Base-by-base conservation (phyloP, 2,113 vertebrate species). In the Neogobius melanostomus region DNA sequence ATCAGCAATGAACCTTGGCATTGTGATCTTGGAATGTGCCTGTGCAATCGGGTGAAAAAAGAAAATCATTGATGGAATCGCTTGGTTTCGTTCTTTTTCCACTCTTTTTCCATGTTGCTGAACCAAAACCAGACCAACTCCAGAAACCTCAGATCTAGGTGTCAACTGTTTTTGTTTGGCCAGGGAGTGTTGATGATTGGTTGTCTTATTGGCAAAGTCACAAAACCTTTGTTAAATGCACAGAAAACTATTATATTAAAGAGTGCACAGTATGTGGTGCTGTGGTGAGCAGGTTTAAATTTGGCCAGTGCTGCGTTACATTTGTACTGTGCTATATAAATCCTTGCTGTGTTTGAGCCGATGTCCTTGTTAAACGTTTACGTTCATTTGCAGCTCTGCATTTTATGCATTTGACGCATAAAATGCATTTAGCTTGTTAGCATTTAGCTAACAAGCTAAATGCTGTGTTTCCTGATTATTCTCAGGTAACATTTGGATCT, bases 401-500 rank as follows among this genome's bases (percentile, higher is more conserved):
- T 84, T 79, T 64, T 75, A 82, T 44, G 77, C 64, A 17, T 60
- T 64, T 61, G 47, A 72, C n/a, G n/a, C n/a, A n/a, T n/a, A n/a
- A n/a, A n/a, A n/a, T n/a, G n/a, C n/a, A n/a, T n/a, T n/a, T n/a
- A n/a, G n/a, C n/a, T 62, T 57, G 4, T 68, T 15, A 60, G 48
- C 21, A 75, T 77, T 77, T 5, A 1, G 56, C 21, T 10, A 52
- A 54, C 53, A 54, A 81, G 68, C 57, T 66, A 68, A 51, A 11
- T 50, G 69, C 72, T 72, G 79, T 74, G 69, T 80, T 64, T 72
- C 74, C 83, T 85, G 80, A 82, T 52, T 44, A 56, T 49, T 77
- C 83, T 85, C 86, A 86, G 85, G 86, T 80, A 71, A 80, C 65
- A 69, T 59, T 45, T 80, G 21, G 52, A 72, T 72, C 9, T 84